Percentiles rank a stretch among this genome's conserved stretches.
These are phyloP conservation scores for Andrena haemorrhoa DNA, from an alignment of 2,888 invertebrate genomes.

Conservation along the genomic window DNA sequence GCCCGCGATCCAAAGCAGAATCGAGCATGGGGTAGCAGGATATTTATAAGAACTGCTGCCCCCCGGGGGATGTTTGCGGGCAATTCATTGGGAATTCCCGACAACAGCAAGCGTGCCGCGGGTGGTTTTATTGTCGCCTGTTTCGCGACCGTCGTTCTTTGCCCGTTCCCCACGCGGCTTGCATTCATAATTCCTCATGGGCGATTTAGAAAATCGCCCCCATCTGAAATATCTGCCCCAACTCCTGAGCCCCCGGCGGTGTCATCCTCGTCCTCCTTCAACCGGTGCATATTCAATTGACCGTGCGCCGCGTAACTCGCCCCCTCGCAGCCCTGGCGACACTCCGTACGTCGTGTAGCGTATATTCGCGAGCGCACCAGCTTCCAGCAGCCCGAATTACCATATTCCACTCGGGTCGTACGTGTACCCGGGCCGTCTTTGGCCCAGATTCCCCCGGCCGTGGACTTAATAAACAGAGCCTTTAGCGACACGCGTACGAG, in stretches of 20 bases:
- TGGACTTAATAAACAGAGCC: slow-evolving; percentile 67
- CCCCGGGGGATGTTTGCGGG: background rate
- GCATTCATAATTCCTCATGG: slow-evolving; percentile 21
- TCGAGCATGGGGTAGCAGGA: background rate
- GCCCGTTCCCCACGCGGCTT: background rate
- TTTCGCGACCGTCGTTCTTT: slow-evolving; percentile 5
- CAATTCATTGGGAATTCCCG: slow-evolving; percentile 19
- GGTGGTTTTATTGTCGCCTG: slow-evolving; percentile 6
- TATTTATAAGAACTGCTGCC: slow-evolving; percentile 26
- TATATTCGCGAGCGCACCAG: slow-evolving; percentile 54
- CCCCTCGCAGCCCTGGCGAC: slow-evolving; percentile 58
- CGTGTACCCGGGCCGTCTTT: slow-evolving; percentile 52
- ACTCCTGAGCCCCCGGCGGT: background rate
- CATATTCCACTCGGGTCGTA: slow-evolving; percentile 62
- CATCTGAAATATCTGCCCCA: slow-evolving; percentile 12
- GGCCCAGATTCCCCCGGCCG: slow-evolving; percentile 60
- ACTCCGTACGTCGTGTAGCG: slow-evolving; percentile 39
- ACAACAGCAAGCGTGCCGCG: background rate
- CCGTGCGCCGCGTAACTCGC: slow-evolving; percentile 40
- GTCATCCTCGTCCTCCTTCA: background rate
- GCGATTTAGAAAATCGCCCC: slow-evolving; percentile 21
- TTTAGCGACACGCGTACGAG: slow-evolving; percentile 58
- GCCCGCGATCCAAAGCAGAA: background rate
- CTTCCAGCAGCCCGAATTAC: slow-evolving; percentile 58
- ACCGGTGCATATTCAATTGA: slow-evolving; percentile 44